A percentile compares a stretch with the other conserved stretches of the same genome.
phyloP scores from a whole-genome alignment of 2,113 vertebrate species.

The Stegostoma tigrinum region DNA sequence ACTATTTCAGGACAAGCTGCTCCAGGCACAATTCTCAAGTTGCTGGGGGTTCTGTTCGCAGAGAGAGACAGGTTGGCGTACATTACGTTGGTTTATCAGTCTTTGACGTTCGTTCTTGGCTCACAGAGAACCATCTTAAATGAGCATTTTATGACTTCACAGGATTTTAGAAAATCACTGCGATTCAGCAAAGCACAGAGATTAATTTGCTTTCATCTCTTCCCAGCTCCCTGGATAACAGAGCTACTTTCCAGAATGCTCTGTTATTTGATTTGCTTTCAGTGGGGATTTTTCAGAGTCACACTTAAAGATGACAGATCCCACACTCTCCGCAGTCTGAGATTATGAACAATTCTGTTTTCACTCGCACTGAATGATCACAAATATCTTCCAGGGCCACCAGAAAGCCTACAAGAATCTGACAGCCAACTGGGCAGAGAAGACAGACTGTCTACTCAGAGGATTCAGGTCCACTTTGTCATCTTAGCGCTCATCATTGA shows the following conservation, averaged over 20 bases:
- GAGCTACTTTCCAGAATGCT: not conserved
- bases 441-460: not conserved
- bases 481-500: too few species aligned
- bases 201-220: not conserved
- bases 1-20: not conserved
- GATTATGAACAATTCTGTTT: not conserved
- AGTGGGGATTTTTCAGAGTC: not conserved
- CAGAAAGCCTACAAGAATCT: not conserved
- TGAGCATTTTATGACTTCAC: not conserved
- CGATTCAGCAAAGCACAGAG: not conserved
- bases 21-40: not conserved
- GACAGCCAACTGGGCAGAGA: not conserved
- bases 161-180: not conserved
- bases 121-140: not conserved
- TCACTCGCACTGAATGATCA: not conserved
- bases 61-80: not conserved
- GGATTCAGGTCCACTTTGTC: not conserved
- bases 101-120: not conserved
- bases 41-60: not conserved
- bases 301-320: not conserved
- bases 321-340: not conserved
- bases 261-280: not conserved
- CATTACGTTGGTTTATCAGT: not conserved
- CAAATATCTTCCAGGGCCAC: not conserved
- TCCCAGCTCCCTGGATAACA: not conserved